Conservation (phyloP, 2,113 vertebrate genomes). For the Neotragus moschatus region DNA sequence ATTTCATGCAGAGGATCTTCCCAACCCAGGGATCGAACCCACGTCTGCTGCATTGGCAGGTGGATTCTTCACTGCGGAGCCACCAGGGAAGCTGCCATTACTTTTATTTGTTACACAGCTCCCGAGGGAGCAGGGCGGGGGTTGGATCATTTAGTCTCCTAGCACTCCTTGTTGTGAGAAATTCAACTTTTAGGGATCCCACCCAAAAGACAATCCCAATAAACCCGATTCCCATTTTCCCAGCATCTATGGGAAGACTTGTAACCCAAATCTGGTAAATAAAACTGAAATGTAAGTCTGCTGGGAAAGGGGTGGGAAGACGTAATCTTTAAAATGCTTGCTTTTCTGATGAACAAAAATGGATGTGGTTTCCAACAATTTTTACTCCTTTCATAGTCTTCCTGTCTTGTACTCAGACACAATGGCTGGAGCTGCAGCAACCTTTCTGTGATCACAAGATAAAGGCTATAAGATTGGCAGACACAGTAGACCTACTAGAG, state of each 20-base stretch:
- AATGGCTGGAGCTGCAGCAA: background rate
- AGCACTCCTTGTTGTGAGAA: background rate
- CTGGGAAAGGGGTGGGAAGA: background rate
- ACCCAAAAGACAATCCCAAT: background rate
- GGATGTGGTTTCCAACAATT: background rate
- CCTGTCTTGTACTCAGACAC: background rate
- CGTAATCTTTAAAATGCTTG: background rate
- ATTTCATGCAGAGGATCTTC: background rate
- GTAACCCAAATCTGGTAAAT: background rate
- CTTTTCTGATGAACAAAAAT: background rate
- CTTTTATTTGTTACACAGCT: background rate
- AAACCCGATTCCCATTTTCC: background rate
- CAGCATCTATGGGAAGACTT: background rate
- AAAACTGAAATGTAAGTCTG: background rate
- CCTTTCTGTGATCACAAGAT: background rate
- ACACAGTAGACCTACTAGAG: background rate
- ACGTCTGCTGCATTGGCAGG: background rate
- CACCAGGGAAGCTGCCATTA: background rate
- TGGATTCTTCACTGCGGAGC: background rate
- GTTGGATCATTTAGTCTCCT: background rate
- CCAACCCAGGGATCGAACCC: background rate
- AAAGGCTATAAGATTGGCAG: background rate
- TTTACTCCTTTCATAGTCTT: background rate
- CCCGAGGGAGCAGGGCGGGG: fast-evolving
- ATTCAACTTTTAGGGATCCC: background rate